Conservation (phyloP, 1,140 invertebrate species). For the Hycleus phaleratus region DNA sequence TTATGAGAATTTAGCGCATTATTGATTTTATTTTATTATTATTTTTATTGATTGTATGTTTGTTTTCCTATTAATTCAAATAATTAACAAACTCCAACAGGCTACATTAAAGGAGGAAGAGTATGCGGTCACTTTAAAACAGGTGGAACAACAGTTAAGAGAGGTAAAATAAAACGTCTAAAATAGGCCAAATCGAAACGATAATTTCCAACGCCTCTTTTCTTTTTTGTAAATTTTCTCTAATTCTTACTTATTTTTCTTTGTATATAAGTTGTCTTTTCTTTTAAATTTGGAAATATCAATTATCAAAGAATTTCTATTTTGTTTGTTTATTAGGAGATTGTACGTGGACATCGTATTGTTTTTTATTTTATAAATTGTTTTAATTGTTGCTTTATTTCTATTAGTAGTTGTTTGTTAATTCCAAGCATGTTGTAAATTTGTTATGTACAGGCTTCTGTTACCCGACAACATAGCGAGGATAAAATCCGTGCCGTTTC, state of each 20-base stretch:
- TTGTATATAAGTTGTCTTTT: background rate
- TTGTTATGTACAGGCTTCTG: conserved; percentile 48
- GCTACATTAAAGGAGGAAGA: conserved; percentile 95
- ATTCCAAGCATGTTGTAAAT: conserved; percentile 20
- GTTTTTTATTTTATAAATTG: conserved; percentile 8
- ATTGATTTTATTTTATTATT: conserved; percentile 5
- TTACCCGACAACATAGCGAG: conserved; percentile 56
- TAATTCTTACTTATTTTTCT: conserved; percentile 5
- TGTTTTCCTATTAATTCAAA: conserved; percentile 26
- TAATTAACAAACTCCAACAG: conserved; percentile 45
- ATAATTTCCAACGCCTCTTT: background rate
- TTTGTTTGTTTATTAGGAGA: background rate
- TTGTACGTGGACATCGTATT: background rate
- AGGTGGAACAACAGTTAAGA: conserved; percentile 84
- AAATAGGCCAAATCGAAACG: background rate
- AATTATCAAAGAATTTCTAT: background rate
- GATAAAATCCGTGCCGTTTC: conserved; percentile 58
- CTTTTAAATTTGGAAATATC: background rate
- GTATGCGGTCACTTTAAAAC: conserved; percentile 88
- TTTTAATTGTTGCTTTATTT: conserved; percentile 4
- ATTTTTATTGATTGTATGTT: conserved; percentile 32
- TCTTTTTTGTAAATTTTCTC: background rate
- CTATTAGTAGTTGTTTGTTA: too few species aligned
- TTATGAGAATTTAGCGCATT: background rate
- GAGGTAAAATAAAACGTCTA: conserved; percentile 63